Evolutionary conservation across 2,113 vertebrate species (phyloP), one percentile per base, ranked within the genome.

Genomic region (Maccullochella peelii): DNA sequence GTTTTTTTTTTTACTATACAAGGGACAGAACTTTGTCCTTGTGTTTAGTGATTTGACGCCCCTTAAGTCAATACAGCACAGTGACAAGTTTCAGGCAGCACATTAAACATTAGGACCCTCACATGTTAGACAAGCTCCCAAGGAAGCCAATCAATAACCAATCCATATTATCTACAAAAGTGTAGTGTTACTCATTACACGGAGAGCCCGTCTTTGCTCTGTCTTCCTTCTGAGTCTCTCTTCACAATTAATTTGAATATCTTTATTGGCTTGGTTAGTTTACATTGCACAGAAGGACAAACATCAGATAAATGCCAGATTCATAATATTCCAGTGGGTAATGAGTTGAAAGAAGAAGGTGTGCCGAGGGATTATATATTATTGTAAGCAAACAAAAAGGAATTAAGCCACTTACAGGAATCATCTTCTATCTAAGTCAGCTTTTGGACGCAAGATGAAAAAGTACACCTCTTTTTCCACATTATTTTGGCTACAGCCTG

Each of bases 91-190:
- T 58, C 67, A 66, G 72, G 49, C 61, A 81, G 11, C 36, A 38
- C 38, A 33, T 75, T 67, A 75, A 78, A 74, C 72, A 63, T 21
- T 42, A n/a, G 61, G 36, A 66, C 30, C 44, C 38, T 66, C 72
- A 33, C 40, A 44, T 80, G 30, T 77, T 18, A 70, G 57, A 54
- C 49, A 83, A 76, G 52, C 68, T 58, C 69, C 61, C 65, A 33
- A 66, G 52, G 40, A 79, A 75, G 77, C 6, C 67, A 85, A 89
- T 88, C 82, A 85, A 87, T 88, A 77, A 66, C 30, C 3, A 83
- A 84, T 90, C 86, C n/a, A 91, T 85, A 83, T 57, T 38, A 75
- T 65, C 65, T 65, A 70, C 50, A 69, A 40, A 80, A 78, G 38
- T 52, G 11, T 25, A 36, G 21, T 18, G 72, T 77, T 86, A 71